These are phyloP conservation scores for Nesometra sesokonis DNA, from an alignment of 35 echinoderm and acorn worm genomes.

Conservation along the genomic window DNA sequence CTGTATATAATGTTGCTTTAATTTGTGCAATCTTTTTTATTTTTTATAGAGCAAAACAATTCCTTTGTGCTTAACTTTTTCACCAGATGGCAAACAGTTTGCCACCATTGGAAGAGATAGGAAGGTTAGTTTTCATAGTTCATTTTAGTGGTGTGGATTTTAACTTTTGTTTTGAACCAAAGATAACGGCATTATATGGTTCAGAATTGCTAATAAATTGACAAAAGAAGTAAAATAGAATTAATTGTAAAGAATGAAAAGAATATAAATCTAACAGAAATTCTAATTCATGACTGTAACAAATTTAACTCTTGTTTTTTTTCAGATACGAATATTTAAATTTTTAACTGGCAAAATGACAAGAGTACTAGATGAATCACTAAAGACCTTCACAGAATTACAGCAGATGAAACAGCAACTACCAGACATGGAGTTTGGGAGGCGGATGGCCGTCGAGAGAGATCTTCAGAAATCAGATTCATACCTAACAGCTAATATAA, in stretches of 20 bases:
- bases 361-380: slow-evolving; percentile 79
- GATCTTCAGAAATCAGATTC: slow-evolving; percentile 86
- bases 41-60: slow-evolving; percentile 70
- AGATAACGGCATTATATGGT: no score
- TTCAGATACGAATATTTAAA: slow-evolving; percentile 71
- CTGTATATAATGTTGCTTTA: no score
- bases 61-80: slow-evolving; percentile 58
- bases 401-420: slow-evolving; percentile 98
- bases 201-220: no score
- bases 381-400: slow-evolving; percentile 92
- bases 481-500: slow-evolving; percentile 60
- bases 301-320: neutral
- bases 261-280: no score
- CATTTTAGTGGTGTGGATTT: no score
- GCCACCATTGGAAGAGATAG: slow-evolving; percentile 84
- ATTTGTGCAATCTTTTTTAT: neutral
- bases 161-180: no score
- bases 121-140: slow-evolving; percentile 71
- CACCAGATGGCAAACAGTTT: slow-evolving; percentile 85
- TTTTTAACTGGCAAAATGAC: slow-evolving; percentile 80
- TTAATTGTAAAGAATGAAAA: no score
- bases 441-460: slow-evolving; percentile 75
- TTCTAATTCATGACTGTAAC: no score
- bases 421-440: slow-evolving; percentile 98
- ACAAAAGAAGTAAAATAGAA: no score